Conservation (phyloP, 2,888 invertebrate genomes). For the Phortica magna region DNA sequence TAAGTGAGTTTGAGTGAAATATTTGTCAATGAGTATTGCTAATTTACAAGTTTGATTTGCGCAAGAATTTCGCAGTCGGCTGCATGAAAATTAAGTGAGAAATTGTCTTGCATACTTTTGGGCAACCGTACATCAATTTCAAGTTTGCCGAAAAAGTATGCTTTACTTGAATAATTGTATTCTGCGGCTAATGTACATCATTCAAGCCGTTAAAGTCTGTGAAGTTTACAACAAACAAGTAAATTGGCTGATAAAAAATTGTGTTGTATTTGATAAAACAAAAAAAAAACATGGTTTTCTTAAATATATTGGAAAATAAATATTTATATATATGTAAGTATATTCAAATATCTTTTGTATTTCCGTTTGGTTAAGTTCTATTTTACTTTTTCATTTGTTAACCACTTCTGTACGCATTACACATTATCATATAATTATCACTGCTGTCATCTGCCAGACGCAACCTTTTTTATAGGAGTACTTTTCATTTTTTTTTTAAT, state of each 20-base stretch:
- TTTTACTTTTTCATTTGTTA: neutral
- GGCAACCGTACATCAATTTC: constrained; percentile 65
- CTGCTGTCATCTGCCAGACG: constrained; percentile 68
- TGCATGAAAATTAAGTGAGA: constrained; percentile 50
- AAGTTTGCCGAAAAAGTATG: neutral
- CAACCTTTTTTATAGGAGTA: constrained; percentile 45
- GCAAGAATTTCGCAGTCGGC: constrained; percentile 37
- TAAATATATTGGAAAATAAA: no score
- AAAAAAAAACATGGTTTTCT: no score
- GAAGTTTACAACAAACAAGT: no score
- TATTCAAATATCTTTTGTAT: no score
- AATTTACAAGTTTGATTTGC: constrained; percentile 74
- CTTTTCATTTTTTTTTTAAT: no score
- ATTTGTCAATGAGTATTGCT: constrained; percentile 73
- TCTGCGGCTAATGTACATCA: neutral
- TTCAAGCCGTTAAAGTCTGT: no score
- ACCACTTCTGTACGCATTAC: constrained; percentile 1
- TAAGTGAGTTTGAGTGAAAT: constrained; percentile 60
- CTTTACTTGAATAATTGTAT: neutral
- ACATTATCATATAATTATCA: constrained; percentile 71
- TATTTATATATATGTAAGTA: no score
- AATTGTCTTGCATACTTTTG: constrained; percentile 65
- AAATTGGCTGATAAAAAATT: no score
- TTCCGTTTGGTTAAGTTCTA: no score
- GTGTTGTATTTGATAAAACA: no score